Evolutionary conservation across 2,797 vertebrate genomes (phyloP).

Genomic region (Esox masquinongy): DNA sequence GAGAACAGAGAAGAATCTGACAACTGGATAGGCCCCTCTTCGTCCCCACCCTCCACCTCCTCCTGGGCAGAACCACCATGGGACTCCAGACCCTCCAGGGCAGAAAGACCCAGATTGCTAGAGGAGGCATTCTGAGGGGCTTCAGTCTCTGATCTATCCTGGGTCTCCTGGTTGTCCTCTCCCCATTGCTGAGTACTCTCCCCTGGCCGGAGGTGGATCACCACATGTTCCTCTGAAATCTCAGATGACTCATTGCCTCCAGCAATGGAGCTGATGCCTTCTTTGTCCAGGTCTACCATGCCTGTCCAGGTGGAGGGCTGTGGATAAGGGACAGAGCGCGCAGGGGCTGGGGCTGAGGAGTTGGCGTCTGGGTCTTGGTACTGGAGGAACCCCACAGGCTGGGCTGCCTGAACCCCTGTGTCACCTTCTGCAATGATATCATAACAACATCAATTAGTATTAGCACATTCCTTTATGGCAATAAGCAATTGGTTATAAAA

Average conservation of each 20-base stretch:
- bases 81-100: conserved; percentile 51
- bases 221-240: conserved; percentile 75
- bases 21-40: conserved; percentile 32
- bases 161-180: conserved; percentile 29
- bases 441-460: background rate
- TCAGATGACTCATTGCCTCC: conserved; percentile 65
- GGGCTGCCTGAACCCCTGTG: conserved; percentile 56
- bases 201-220: conserved; percentile 65
- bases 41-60: conserved; percentile 47
- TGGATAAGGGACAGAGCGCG: conserved; percentile 26
- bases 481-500: background rate
- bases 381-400: conserved; percentile 48
- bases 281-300: conserved; percentile 59
- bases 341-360: conserved; percentile 45
- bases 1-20: conserved; percentile 44
- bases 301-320: conserved; percentile 68
- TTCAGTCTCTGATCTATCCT: background rate
- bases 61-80: conserved; percentile 71
- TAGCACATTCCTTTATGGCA: background rate
- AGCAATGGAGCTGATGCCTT: conserved; percentile 52
- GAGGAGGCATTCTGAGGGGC: conserved; percentile 33
- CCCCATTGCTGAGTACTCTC: conserved; percentile 43
- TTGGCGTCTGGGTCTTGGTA: conserved; percentile 34
- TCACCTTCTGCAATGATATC: conserved; percentile 59
- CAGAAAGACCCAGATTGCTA: conserved; percentile 28